phyloP scores from a whole-genome alignment of 2,888 invertebrate species.

The Polydrusus pterygomalis region DNA sequence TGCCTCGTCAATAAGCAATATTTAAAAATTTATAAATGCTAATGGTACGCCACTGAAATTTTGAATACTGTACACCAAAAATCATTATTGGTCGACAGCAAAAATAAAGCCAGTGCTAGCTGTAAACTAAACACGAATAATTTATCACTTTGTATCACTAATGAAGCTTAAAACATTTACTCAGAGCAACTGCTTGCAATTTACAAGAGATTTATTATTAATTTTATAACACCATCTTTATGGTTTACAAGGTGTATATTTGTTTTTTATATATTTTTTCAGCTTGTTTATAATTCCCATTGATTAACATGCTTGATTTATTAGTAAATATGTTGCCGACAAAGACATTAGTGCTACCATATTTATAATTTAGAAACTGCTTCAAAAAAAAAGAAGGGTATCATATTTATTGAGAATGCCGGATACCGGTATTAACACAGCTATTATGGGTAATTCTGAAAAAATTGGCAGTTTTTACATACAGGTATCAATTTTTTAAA shows the following conservation, averaged over 20 bases:
- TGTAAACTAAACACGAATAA: neutral
- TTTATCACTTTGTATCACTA: neutral
- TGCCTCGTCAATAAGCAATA: no score
- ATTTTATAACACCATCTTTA: neutral
- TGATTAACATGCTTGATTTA: slow-evolving; percentile 26
- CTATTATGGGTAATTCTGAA: no score
- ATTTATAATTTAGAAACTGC: neutral
- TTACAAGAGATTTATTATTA: neutral
- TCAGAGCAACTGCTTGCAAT: neutral
- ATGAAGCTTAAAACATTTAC: neutral
- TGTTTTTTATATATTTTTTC: neutral
- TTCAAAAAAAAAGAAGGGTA: neutral
- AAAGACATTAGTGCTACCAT: slow-evolving; percentile 12
- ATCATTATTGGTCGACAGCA: neutral
- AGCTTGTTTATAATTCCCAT: slow-evolving; percentile 3
- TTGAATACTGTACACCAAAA: no score
- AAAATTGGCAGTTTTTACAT: no score
- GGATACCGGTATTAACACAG: no score
- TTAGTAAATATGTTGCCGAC: neutral
- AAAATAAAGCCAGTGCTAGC: neutral
- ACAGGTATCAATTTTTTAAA: no score
- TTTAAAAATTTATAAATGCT: no score
- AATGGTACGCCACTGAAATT: no score
- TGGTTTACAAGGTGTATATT: neutral
- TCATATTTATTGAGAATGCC: no score